phyloP scores from a whole-genome alignment of 2,888 invertebrate species.

The Drosophila setosimentum region DNA sequence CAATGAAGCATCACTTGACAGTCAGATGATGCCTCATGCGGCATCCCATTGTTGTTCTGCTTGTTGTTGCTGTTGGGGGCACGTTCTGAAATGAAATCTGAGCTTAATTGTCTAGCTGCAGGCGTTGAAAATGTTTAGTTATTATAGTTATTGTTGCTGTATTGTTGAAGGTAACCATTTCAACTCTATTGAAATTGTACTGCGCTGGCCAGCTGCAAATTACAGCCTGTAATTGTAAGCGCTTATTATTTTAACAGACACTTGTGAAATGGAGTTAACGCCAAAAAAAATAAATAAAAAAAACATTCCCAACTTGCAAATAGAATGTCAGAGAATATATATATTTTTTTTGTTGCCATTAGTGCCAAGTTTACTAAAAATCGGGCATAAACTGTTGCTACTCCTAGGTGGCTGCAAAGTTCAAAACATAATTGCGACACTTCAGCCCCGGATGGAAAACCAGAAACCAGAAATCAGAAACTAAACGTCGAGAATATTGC shows the following conservation, averaged over 20 bases:
- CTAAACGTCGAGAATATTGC: slow-evolving; percentile 47
- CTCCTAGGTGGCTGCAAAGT: slow-evolving; percentile 19
- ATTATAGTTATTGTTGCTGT: slow-evolving; percentile 30
- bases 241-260: slow-evolving; percentile 53
- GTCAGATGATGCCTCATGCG: slow-evolving; percentile 38
- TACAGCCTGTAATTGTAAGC: slow-evolving; percentile 36
- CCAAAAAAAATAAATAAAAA: neutral
- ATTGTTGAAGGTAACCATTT: slow-evolving; percentile 45
- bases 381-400: slow-evolving; percentile 1
- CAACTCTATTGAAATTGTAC: slow-evolving; percentile 35
- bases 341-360: slow-evolving; percentile 10
- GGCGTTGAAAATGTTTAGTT: slow-evolving; percentile 52
- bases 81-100: slow-evolving; percentile 69
- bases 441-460: slow-evolving; percentile 28
- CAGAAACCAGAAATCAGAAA: slow-evolving; percentile 37
- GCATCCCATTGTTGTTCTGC: slow-evolving; percentile 22
- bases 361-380: slow-evolving; percentile 7
- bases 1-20: slow-evolving; percentile 33
- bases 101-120: slow-evolving; percentile 56
- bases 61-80: slow-evolving; percentile 41
- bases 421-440: slow-evolving; percentile 38
- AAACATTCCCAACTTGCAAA: neutral
- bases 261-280: slow-evolving; percentile 42
- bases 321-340: neutral
- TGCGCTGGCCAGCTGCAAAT: slow-evolving; percentile 36